Conservation (phyloP, 2,113 vertebrate species). For the Cryptotis parvus region DNA sequence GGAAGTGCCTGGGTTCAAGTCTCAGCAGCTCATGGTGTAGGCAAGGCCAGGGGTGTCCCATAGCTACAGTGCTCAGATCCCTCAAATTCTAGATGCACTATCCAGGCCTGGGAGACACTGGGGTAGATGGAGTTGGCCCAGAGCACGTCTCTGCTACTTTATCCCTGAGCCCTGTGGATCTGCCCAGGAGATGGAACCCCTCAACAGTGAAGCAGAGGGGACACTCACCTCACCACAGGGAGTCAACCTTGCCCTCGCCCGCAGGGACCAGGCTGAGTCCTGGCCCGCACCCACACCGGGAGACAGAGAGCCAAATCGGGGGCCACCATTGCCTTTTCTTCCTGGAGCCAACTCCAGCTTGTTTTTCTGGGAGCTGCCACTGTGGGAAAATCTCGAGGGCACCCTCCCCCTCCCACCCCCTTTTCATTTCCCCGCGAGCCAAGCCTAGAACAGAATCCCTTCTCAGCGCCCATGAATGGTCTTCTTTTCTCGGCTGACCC, state of each 20-base stretch:
- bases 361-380: conserved; percentile 69
- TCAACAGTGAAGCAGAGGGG: not conserved
- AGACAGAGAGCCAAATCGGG: conserved; percentile 59
- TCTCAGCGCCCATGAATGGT: conserved; percentile 79
- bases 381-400: conserved; percentile 71
- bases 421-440: conserved; percentile 73
- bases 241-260: conserved; percentile 44
- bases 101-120: no score
- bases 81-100: no score
- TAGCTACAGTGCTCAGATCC: no score
- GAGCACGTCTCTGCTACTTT: no score
- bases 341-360: conserved; percentile 68
- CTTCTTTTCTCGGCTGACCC: conserved; percentile 46
- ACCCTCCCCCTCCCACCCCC: conserved; percentile 56
- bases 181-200: no score
- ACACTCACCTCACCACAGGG: not conserved
- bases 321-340: conserved; percentile 71
- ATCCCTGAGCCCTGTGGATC: no score
- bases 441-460: conserved; percentile 66
- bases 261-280: conserved; percentile 63
- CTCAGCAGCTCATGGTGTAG: no score
- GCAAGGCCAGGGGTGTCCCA: no score
- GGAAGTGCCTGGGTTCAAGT: no score
- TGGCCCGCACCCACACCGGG: conserved; percentile 66
- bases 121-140: no score